A percentile compares a stretch with the other conserved stretches of the same genome.
Conservation (phyloP, 2,113 vertebrate species). For the Plestiodon gilberti region DNA sequence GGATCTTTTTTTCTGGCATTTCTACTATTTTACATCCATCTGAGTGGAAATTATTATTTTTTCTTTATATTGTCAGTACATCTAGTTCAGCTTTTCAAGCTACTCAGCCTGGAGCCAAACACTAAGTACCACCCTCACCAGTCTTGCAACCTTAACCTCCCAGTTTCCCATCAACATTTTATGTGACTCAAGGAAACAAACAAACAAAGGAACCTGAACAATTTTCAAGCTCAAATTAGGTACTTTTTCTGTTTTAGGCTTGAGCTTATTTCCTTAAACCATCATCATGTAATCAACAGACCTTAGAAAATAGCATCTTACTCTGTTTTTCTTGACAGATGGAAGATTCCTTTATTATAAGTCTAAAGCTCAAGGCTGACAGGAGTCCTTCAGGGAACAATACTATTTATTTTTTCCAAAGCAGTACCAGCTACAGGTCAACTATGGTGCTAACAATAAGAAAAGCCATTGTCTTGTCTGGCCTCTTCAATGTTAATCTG, state of each 20-base stretch:
- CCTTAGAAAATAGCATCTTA: slow-evolving; percentile 48
- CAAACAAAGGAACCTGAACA: not conserved
- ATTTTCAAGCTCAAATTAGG: slow-evolving; percentile 43
- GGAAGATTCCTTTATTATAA: slow-evolving; percentile 51
- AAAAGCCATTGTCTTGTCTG: slow-evolving; percentile 59
- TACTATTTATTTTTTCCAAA: slow-evolving; percentile 51
- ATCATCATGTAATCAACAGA: slow-evolving; percentile 58
- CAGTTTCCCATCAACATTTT: slow-evolving; percentile 63
- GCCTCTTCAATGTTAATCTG: slow-evolving; percentile 57
- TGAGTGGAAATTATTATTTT: slow-evolving; percentile 41
- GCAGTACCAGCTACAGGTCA: slow-evolving; percentile 49
- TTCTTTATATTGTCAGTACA: slow-evolving; percentile 37
- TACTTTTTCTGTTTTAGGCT: slow-evolving; percentile 22
- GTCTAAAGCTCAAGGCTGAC: slow-evolving; percentile 59
- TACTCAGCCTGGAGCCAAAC: slow-evolving; percentile 46
- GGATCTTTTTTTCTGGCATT: too few relatives aligned
- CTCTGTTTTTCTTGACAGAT: slow-evolving; percentile 34
- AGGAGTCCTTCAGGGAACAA: slow-evolving; percentile 53
- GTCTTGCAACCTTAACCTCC: slow-evolving; percentile 56
- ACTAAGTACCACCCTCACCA: slow-evolving; percentile 36
- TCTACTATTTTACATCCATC: slow-evolving; percentile 5
- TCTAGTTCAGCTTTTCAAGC: slow-evolving; percentile 64
- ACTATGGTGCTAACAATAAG: slow-evolving; percentile 36
- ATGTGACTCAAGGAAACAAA: slow-evolving; percentile 56
- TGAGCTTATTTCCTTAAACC: slow-evolving; percentile 62